phyloP scores from a whole-genome alignment of 1,140 invertebrate species.

The Brachionus manjavacas region DNA sequence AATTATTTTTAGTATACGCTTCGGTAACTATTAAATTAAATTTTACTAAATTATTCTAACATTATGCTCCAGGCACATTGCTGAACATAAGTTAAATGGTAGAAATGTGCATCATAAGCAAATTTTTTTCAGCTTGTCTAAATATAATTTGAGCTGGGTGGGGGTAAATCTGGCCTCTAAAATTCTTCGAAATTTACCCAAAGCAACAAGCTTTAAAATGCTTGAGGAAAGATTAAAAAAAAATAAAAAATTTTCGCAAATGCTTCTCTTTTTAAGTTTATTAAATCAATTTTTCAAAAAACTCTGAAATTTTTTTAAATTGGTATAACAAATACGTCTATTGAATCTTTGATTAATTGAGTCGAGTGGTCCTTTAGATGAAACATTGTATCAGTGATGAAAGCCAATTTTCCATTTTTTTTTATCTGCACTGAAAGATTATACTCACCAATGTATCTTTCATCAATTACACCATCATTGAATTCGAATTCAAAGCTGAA shows the following conservation, averaged over 20 bases:
- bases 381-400: constrained; percentile 23
- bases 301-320: neutral
- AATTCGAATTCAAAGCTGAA: constrained; percentile 8
- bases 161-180: neutral
- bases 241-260: neutral
- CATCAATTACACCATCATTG: constrained; percentile 14
- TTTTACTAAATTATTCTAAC: too few relatives aligned
- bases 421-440: neutral
- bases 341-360: neutral
- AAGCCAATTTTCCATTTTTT: neutral
- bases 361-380: neutral
- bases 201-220: neutral
- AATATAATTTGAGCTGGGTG: neutral
- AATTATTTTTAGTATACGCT: neutral
- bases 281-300: neutral
- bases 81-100: neutral
- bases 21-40: too few relatives aligned
- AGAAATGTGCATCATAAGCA: neutral
- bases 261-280: neutral
- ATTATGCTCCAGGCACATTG: neutral
- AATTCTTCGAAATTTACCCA: neutral
- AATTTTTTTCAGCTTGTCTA: neutral
- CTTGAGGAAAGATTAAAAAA: neutral
- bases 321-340: constrained; percentile 15
- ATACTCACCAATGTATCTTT: neutral